Conservation (phyloP, 2,113 vertebrate genomes). For the Psittacara wagleri region DNA sequence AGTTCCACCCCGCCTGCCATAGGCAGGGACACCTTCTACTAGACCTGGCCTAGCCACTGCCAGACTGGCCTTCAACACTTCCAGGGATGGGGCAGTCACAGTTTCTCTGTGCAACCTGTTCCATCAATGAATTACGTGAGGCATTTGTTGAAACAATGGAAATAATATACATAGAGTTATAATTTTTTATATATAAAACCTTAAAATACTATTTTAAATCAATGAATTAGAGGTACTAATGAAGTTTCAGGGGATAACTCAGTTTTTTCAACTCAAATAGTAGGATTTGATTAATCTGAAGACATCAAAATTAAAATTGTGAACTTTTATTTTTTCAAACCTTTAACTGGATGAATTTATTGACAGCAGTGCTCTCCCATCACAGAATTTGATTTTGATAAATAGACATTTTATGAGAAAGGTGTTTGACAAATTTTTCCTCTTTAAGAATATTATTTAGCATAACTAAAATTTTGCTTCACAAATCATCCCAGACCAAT, state of each 20-base stretch:
- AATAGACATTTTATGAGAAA: neutral
- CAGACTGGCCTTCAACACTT: neutral
- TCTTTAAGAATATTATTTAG: neutral
- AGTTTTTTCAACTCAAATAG: neutral
- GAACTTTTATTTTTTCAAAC: neutral
- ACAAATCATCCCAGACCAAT: neutral
- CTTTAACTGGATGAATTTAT: neutral
- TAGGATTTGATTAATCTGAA: neutral
- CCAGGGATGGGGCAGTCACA: neutral
- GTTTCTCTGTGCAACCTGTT: neutral
- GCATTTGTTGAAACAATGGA: neutral
- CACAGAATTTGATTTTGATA: neutral
- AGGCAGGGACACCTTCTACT: neutral
- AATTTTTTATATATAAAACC: neutral
- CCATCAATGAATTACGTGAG: neutral
- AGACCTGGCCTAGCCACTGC: neutral
- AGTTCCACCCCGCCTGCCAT: neutral
- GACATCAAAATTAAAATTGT: neutral
- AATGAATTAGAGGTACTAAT: neutral
- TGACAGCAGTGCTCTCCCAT: neutral
- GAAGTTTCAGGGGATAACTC: neutral
- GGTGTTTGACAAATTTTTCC: neutral
- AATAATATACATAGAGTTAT: neutral
- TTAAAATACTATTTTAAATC: neutral
- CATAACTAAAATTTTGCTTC: neutral